Base-by-base conservation (phyloP, 1,140 invertebrate species). In the Procambarus clarkii region DNA sequence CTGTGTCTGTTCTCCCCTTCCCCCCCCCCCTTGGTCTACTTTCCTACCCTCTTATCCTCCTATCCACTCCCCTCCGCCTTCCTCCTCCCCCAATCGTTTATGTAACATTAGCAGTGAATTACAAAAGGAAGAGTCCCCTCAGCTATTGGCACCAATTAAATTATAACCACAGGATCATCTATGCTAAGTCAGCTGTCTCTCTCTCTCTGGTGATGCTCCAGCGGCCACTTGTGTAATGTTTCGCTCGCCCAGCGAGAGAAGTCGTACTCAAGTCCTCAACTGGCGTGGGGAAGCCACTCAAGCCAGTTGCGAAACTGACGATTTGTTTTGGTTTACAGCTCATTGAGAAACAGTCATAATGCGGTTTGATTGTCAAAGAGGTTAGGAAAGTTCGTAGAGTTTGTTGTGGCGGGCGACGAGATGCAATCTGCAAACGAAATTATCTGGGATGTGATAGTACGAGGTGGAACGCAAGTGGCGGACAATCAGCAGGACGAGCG, bases 141-240 rank as follows among this genome's bases (percentile, higher is more conserved):
- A 13, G 60, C 71, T 78, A 77, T 54, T 86, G 71, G 48, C 85
- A 58, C 13, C 71, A 58, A 86, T 86, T 86, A 86, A 86, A 86
- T 86, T 86, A 86, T 77, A 76, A 86, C 71, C 71, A 24, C 76
- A n/a, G 74, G 24, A 86, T 86, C 15, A 86, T 86, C 85, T 77
- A 34, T 2, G 18, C 21, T 7, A 24, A 24, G 69, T 74, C 69
- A 74, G 69, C 69, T 74, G 69, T 24, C 24, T 34, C 69, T 24
- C 4, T 24, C 69, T 74, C n/a, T 34, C 69, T 11, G 60, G 15
- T 34, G 69, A 74, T 21, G 11, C 18, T 11, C 50, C 50, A 54
- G 2, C n/a, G n/a, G n/a, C 50, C 50, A 4, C 69, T 8, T 11
- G 5, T 11, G 4, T 5, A 74, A 74, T 1, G 11, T 74, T 74